Conservation (phyloP, 1,140 invertebrate genomes). For the Drosophila pallidifrons region DNA sequence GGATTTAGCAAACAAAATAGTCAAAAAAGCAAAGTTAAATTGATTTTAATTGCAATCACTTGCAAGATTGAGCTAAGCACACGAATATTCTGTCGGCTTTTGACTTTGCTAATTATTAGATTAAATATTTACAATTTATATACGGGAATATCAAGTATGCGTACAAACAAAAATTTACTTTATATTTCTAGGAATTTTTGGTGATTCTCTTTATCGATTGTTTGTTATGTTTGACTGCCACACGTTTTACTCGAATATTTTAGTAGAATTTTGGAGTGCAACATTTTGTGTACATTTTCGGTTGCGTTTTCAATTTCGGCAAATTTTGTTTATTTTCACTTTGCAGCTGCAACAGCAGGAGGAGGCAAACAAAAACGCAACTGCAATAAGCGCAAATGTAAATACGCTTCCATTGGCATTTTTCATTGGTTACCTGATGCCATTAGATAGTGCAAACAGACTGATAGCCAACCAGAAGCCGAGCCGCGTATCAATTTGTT, state of each 20-base stretch:
- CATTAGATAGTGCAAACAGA: conserved; percentile 67
- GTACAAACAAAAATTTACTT: too few species aligned
- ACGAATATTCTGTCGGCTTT: neutral
- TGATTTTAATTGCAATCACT: neutral
- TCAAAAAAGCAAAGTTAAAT: neutral
- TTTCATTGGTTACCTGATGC: conserved; percentile 65
- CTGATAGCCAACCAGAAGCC: conserved; percentile 41
- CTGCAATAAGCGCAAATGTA: conserved; percentile 61
- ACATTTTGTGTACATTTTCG: conserved; percentile 54
- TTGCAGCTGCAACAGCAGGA: conserved; percentile 22
- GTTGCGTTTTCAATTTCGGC: conserved; percentile 54
- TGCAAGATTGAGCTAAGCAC: too few species aligned
- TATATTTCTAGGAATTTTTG: conserved; percentile 1
- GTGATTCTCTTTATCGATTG: conserved; percentile 1
- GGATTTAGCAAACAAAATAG: neutral
- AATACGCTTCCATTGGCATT: conserved; percentile 57
- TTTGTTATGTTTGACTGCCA: conserved; percentile 25
- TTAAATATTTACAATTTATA: conserved; percentile 1
- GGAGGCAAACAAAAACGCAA: conserved; percentile 5
- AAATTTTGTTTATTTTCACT: conserved; percentile 51
- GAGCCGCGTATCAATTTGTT: conserved; percentile 59
- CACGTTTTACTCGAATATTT: conserved; percentile 46
- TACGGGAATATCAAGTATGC: neutral
- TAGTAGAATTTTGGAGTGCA: conserved; percentile 36
- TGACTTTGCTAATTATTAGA: neutral